phyloP scores from a whole-genome alignment of 2,797 vertebrate species.

The Malacoctenus gilli region DNA sequence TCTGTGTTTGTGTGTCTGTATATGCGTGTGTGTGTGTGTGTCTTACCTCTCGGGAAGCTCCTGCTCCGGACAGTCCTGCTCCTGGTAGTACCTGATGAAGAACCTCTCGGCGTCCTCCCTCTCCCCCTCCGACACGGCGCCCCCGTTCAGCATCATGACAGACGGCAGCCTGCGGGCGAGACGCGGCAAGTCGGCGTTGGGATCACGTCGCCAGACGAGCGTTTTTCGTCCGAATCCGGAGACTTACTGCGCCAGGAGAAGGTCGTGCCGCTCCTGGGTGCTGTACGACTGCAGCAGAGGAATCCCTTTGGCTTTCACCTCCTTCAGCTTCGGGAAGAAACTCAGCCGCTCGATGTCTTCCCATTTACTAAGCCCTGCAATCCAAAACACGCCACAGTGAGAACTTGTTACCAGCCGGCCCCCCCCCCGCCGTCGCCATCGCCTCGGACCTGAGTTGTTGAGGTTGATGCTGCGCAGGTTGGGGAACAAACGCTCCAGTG shows the following conservation, averaged over 20 bases:
- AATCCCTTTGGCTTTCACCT: slow-evolving; percentile 91
- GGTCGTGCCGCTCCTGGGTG: slow-evolving; percentile 88
- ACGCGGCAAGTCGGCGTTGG: too few species aligned
- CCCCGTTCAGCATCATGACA: slow-evolving; percentile 91
- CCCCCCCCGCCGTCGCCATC: too few species aligned
- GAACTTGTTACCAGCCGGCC: too few species aligned
- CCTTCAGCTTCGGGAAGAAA: slow-evolving; percentile 92
- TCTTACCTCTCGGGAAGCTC: slow-evolving; percentile 89
- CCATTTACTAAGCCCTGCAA: slow-evolving; percentile 89
- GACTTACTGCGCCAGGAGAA: slow-evolving; percentile 88
- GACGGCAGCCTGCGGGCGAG: slow-evolving; percentile 88
- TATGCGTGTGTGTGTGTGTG: background rate
- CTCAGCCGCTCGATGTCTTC: slow-evolving; percentile 94
- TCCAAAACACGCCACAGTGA: background rate
- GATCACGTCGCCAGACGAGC: too few species aligned
- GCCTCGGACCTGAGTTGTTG: slow-evolving; percentile 90
- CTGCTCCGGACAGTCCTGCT: slow-evolving; percentile 87
- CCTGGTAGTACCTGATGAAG: slow-evolving; percentile 93
- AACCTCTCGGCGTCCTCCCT: slow-evolving; percentile 97
- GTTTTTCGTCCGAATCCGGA: too few species aligned
- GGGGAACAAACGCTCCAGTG: slow-evolving; percentile 88
- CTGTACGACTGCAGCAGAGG: slow-evolving; percentile 92
- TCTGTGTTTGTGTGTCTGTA: background rate
- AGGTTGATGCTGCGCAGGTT: slow-evolving; percentile 94
- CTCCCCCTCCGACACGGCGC: slow-evolving; percentile 87